These are phyloP conservation scores for Drosophila ustulata DNA, from an alignment of 2,888 invertebrate genomes.

Conservation along the genomic window DNA sequence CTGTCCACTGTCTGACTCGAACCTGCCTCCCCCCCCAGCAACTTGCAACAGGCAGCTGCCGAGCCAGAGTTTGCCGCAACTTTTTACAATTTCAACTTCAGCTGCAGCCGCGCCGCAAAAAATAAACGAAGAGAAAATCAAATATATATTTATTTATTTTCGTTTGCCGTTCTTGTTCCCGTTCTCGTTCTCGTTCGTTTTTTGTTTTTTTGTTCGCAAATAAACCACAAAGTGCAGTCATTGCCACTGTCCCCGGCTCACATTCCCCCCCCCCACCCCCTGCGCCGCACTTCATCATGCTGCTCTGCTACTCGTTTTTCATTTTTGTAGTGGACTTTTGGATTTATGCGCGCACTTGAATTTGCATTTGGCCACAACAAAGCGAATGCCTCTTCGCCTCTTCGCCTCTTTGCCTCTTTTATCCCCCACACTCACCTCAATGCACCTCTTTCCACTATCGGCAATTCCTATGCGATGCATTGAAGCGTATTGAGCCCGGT, in stretches of 20 bases:
- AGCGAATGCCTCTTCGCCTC: slow-evolving; percentile 21
- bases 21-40: not conserved
- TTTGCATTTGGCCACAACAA: slow-evolving; percentile 75
- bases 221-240: slow-evolving; percentile 75
- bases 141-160: slow-evolving; percentile 57
- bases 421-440: not conserved
- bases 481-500: slow-evolving; percentile 9
- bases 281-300: not conserved
- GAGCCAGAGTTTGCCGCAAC: slow-evolving; percentile 43
- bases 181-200: slow-evolving; percentile 14
- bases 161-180: slow-evolving; percentile 1
- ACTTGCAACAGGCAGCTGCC: slow-evolving; percentile 6
- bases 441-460: not conserved
- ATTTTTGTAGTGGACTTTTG: slow-evolving; percentile 52
- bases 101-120: slow-evolving; percentile 47
- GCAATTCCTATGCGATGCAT: slow-evolving; percentile 10
- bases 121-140: slow-evolving; percentile 59
- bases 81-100: slow-evolving; percentile 75
- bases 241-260: slow-evolving; percentile 24
- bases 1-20: slow-evolving; percentile 12
- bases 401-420: not conserved
- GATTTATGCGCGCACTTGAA: slow-evolving; percentile 78
- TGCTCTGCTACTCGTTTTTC: slow-evolving; percentile 31
- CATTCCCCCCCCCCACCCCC: not conserved
- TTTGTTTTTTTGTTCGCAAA: slow-evolving; percentile 43